Evolutionary conservation across 2,797 vertebrate genomes (phyloP).

Genomic region (Perodicticus potto): DNA sequence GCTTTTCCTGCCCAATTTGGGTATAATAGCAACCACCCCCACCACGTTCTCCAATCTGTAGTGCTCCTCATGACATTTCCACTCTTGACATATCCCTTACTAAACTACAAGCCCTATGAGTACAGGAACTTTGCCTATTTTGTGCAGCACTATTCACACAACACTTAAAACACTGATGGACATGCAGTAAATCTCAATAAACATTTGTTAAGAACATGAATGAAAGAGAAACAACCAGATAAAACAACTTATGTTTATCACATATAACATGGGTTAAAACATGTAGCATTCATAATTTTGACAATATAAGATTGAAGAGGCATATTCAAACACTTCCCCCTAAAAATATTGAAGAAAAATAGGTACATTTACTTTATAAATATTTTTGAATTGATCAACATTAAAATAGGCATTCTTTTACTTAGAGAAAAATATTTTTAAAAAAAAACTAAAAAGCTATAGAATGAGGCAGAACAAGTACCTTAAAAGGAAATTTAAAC

Average conservation of each 20-base stretch:
- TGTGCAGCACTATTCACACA: not conserved
- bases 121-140: not conserved
- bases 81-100: not conserved
- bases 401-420: constrained; percentile 51
- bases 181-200: constrained; percentile 27
- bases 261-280: not conserved
- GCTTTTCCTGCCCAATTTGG: not conserved
- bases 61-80: not conserved
- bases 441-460: not conserved
- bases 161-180: not conserved
- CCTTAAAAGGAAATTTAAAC: constrained; percentile 29
- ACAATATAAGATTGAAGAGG: not conserved
- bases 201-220: not conserved
- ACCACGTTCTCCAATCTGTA: not conserved
- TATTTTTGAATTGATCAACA: constrained; percentile 36
- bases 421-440: not conserved
- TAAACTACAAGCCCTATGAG: not conserved
- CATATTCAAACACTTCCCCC: not conserved
- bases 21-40: not conserved
- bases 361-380: constrained; percentile 20
- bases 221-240: not conserved
- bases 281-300: constrained; percentile 48
- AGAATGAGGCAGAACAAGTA: not conserved
- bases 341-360: constrained; percentile 6
- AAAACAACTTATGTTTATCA: not conserved